A percentile compares a stretch with the other conserved stretches of the same genome.
Evolutionary conservation across 2,113 vertebrate species (phyloP).

Genomic region (Apteryx owenii): DNA sequence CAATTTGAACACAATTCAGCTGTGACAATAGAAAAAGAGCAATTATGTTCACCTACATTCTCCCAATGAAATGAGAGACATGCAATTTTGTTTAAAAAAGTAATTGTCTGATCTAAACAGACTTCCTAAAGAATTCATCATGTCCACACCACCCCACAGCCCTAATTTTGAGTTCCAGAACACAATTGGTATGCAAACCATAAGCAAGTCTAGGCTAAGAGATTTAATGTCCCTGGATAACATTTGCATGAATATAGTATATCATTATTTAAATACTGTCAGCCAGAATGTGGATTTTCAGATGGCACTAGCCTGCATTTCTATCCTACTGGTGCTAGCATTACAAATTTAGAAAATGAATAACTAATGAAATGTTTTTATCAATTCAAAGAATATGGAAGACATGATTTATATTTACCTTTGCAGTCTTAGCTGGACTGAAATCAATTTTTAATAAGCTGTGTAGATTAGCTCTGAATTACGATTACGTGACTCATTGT

Average conservation of each 20-base stretch:
- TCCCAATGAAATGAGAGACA: neutral
- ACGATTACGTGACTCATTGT: neutral
- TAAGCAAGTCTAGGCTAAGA: neutral
- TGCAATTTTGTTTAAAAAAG: neutral
- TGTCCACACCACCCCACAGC: neutral
- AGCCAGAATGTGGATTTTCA: neutral
- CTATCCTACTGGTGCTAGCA: neutral
- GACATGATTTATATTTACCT: neutral
- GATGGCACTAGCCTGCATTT: neutral
- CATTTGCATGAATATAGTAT: neutral
- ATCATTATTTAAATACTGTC: neutral
- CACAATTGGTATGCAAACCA: neutral
- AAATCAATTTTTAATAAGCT: slow-evolving; percentile 27
- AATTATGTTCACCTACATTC: neutral
- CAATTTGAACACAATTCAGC: neutral
- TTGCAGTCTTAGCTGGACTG: neutral
- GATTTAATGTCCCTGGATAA: neutral
- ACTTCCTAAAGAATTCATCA: neutral
- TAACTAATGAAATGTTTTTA: neutral
- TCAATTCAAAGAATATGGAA: neutral
- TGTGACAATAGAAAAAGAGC: neutral
- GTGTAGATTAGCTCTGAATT: neutral
- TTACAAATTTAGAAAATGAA: neutral
- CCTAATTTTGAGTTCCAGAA: neutral
- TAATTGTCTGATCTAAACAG: neutral